phyloP scores from a whole-genome alignment of 1,140 invertebrate species.

The Hyphantria cunea region DNA sequence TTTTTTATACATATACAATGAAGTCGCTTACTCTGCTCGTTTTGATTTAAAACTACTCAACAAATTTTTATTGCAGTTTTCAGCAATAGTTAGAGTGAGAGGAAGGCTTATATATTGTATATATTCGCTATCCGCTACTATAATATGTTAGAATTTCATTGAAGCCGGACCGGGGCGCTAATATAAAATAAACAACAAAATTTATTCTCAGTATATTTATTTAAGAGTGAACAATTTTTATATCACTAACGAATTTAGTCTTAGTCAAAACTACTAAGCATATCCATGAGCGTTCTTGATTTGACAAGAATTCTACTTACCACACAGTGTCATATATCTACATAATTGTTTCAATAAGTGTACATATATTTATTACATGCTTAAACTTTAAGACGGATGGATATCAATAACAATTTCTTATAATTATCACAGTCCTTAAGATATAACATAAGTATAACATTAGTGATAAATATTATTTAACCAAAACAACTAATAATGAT shows the following conservation, averaged over 20 bases:
- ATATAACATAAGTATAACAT: not conserved
- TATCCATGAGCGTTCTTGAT: not conserved
- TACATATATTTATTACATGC: not conserved
- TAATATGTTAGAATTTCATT: too few species aligned
- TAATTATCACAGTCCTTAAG: constrained; percentile 38
- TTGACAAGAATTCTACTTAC: not conserved
- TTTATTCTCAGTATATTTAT: not conserved
- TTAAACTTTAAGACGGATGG: constrained; percentile 32
- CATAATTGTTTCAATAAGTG: not conserved
- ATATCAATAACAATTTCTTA: constrained; percentile 35
- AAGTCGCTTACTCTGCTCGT: too few species aligned
- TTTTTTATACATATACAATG: too few species aligned
- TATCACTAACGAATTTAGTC: not conserved
- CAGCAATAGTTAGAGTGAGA: too few species aligned
- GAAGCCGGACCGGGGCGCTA: too few species aligned
- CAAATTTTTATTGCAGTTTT: too few species aligned
- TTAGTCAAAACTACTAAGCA: not conserved
- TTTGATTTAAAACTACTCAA: too few species aligned
- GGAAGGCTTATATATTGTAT: too few species aligned
- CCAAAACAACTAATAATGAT: not conserved
- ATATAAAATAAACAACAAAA: not conserved
- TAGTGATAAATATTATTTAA: too few species aligned
- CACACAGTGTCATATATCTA: not conserved
- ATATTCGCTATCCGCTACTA: too few species aligned
- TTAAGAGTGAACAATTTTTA: not conserved